Base-by-base conservation (phyloP, 2,888 invertebrate genomes). In the Masnerella sp. region DNA sequence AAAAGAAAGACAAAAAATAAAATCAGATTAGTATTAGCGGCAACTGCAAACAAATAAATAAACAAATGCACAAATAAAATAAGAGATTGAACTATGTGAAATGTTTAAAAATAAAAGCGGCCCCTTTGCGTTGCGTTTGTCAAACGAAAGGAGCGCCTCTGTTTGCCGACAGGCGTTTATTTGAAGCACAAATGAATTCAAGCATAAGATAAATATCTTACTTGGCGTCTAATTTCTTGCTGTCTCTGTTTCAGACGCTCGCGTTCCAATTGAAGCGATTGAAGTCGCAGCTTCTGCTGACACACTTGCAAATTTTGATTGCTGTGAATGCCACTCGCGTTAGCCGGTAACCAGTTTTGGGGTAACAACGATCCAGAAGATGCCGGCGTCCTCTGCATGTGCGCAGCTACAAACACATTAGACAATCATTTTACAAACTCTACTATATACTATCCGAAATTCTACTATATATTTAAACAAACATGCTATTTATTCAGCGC, bases 191-290 rank as follows among this genome's bases (percentile, higher is more conserved):
- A 51, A 36, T 65, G 47, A 56, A 65, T 65, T 47, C 20, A 51
- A 65, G 18, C n/a, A 38, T 34, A 49, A 34, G 58, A 67, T 67
- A 14, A 32, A 59, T 58, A 58, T 34, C 61, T 56, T 88, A 94
- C 94, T 92, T 96, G 96, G 86, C 94, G 91, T 88, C 93, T 91
- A 82, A 96, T 95, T 89, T 96, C 96, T 88, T 95, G 95, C 88
- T 96, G 96, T 80, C 96, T 91, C 83, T 95, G 93, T 88, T 95
- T 95, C 80, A 97, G 91, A 82, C 94, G 92, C 87, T 97, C 96
- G 74, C 96, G 91, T 89, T 97, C 97, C 86, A 95, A 91, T 87
- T 96, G 95, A 79, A 97, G 89, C 69, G 94, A 94, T 86, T 95
- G 94, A 70, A 96, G 90, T 79, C 95, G 91, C 73, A 94, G 89